These are phyloP conservation scores for Onchidella celtica DNA, from an alignment of 2,888 invertebrate genomes.

Conservation along the genomic window DNA sequence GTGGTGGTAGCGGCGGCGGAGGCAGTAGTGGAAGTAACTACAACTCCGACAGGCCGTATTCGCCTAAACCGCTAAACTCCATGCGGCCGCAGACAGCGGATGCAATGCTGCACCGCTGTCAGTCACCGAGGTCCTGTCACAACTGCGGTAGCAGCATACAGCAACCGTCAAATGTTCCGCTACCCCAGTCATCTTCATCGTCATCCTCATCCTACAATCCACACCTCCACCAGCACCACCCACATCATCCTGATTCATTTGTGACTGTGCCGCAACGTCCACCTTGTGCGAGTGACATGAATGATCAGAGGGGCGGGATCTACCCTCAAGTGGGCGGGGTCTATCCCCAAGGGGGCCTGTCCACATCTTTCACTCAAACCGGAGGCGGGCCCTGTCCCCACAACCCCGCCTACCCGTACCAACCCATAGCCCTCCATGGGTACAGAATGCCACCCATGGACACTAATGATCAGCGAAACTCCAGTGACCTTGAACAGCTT, in stretches of 20 bases:
- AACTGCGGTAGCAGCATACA: constrained; percentile 45
- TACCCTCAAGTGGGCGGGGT: constrained; percentile 38
- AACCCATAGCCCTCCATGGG: constrained; percentile 56
- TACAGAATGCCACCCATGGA: constrained; percentile 58
- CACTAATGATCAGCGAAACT: constrained; percentile 54
- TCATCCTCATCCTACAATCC: constrained; percentile 42
- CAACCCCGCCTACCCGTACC: constrained; percentile 43
- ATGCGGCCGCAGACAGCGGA: constrained; percentile 26
- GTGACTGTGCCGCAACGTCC: constrained; percentile 40
- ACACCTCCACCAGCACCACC: constrained; percentile 37
- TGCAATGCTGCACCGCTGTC: constrained; percentile 29
- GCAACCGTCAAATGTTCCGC: constrained; percentile 19
- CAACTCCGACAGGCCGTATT: constrained; percentile 59
- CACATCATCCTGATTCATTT: constrained; percentile 26
- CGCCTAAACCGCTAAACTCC: constrained; percentile 64
- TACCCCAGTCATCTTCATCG: constrained; percentile 36
- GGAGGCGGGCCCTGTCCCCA: constrained; percentile 54
- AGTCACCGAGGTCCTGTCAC: constrained; percentile 43
- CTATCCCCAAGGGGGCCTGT: constrained; percentile 57
- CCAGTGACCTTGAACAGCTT: constrained; percentile 61
- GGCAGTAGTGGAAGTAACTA: constrained; percentile 50
- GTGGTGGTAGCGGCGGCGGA: constrained; percentile 45
- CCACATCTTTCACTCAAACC: constrained; percentile 1
- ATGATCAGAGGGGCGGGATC: constrained; percentile 39
- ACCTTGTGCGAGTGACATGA: constrained; percentile 22